Percentiles rank a stretch among this genome's conserved stretches.
These are phyloP conservation scores for Nerophis ophidion DNA, from an alignment of 2,113 vertebrate species.

Conservation along the genomic window DNA sequence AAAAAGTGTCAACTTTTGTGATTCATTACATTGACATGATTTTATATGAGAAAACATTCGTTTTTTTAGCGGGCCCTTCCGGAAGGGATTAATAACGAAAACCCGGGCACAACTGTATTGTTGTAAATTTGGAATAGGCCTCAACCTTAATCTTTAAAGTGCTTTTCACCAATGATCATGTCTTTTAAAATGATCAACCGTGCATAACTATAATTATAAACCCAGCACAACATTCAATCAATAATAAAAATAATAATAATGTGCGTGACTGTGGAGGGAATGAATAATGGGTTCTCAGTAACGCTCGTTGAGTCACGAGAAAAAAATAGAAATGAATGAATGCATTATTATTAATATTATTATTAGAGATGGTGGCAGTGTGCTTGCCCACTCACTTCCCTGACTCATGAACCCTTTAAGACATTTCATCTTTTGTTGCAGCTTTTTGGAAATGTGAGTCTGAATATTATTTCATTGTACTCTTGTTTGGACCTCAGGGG, in stretches of 20 bases:
- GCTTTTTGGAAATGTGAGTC: constrained; percentile 16
- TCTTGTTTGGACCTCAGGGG: neutral
- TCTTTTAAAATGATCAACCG: neutral
- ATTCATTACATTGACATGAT: no score
- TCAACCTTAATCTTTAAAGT: neutral
- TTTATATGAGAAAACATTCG: no score
- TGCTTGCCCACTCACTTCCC: constrained; percentile 8
- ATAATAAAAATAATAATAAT: neutral
- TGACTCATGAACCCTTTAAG: constrained; percentile 1
- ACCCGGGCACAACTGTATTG: no score
- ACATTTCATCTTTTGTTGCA: neutral
- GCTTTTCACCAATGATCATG: neutral
- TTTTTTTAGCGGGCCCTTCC: no score
- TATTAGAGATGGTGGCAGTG: neutral
- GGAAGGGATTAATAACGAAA: no score
- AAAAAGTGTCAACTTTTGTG: no score
- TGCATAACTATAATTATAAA: neutral
- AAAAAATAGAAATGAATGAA: no score
- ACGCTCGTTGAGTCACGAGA: no score
- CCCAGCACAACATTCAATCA: neutral
- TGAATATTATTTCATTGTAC: neutral
- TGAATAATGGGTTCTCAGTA: no score
- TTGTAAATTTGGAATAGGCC: no score
- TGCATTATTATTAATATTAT: no score
- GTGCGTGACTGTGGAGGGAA: no score